Percentiles rank a stretch among this genome's conserved stretches.
phyloP scores from a whole-genome alignment of 2,888 invertebrate genomes.

The Drosophila flavopinicola region DNA sequence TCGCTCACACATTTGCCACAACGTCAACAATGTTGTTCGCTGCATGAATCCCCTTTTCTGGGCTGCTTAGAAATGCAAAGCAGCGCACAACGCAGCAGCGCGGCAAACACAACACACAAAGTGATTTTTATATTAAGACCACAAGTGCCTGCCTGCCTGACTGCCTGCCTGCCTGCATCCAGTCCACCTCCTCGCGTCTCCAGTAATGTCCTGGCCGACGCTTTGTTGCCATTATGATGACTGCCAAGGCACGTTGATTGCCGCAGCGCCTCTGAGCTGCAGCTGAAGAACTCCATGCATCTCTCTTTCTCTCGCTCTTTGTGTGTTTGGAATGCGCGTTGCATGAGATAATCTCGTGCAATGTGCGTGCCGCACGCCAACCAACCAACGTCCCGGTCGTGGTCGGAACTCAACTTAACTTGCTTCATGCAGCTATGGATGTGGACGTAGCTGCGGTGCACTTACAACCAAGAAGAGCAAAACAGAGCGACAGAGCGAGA shows the following conservation, averaged over 20 bases:
- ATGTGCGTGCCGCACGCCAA: conserved; percentile 76
- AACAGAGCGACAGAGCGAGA: not conserved
- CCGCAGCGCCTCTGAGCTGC: conserved; percentile 57
- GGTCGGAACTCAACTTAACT: conserved; percentile 46
- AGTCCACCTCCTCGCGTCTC: conserved; percentile 17
- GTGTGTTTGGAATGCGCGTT: conserved; percentile 65
- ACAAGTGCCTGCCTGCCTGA: conserved; percentile 58
- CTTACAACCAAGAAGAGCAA: conserved; percentile 6
- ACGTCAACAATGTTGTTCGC: conserved; percentile 68
- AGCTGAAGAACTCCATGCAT: not conserved
- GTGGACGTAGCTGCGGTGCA: conserved; percentile 17
- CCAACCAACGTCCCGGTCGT: conserved; percentile 41
- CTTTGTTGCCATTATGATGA: conserved; percentile 79
- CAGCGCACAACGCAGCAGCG: conserved; percentile 59
- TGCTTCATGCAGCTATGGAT: conserved; percentile 18
- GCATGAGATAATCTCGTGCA: conserved; percentile 75
- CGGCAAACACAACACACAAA: conserved; percentile 76
- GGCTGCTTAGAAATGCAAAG: conserved; percentile 77
- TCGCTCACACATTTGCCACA: conserved; percentile 53
- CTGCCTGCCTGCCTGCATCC: conserved; percentile 4
- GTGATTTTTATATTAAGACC: conserved; percentile 80
- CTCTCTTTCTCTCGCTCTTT: conserved; percentile 14
- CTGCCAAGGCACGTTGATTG: conserved; percentile 73
- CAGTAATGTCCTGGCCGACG: conserved; percentile 44
- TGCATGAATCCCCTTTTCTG: conserved; percentile 24